Conservation (phyloP, 35 echinoderm and acorn worm species). For the Strongylocentrotus purpuratus region DNA sequence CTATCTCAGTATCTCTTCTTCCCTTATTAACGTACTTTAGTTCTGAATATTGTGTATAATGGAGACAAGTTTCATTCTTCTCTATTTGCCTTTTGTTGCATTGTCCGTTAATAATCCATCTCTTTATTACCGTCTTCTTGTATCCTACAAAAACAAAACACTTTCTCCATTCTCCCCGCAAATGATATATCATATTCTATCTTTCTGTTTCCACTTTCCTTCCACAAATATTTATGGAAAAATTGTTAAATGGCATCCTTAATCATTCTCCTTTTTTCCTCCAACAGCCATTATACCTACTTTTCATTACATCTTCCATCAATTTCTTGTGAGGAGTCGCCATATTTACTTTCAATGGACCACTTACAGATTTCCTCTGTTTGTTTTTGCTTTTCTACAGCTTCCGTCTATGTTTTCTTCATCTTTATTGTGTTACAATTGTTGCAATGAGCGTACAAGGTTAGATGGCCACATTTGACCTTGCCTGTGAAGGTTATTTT, state of each 20-base stretch:
- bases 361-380: not conserved
- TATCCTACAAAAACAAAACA: not conserved
- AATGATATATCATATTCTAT: too few species aligned
- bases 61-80: not conserved
- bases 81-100: too few species aligned
- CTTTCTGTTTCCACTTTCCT: not conserved
- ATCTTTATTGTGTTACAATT: not conserved
- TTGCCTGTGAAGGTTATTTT: too few species aligned
- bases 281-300: not conserved
- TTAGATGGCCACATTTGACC: not conserved
- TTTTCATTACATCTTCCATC: not conserved
- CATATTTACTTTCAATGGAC: not conserved
- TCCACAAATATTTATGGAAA: not conserved
- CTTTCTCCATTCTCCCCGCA: too few species aligned
- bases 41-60: too few species aligned
- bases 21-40: too few species aligned
- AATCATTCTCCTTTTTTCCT: not conserved
- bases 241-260: not conserved
- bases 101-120: too few species aligned
- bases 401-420: not conserved
- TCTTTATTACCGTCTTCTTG: not conserved
- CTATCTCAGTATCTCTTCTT: too few species aligned
- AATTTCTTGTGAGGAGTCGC: not conserved
- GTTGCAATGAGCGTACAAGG: not conserved
- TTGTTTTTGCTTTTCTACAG: not conserved